Evolutionary conservation across 2,888 invertebrate species (phyloP).

Genomic region (Brassicogethes aeneus): DNA sequence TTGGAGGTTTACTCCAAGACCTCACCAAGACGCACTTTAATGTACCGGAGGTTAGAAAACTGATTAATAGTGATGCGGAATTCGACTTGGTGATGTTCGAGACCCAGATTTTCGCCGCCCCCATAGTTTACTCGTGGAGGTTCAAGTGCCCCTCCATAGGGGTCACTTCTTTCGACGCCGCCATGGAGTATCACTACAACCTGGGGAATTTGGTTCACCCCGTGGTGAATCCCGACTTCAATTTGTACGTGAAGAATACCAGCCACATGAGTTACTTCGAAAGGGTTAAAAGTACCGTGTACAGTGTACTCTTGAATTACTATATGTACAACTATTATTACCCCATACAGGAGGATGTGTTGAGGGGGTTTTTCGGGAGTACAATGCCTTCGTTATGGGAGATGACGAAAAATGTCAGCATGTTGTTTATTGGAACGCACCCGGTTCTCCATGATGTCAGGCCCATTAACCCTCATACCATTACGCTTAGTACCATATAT

Average conservation of each 20-base stretch:
- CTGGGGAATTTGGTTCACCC: constrained; percentile 33
- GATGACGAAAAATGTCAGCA: constrained; percentile 26
- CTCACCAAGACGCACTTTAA: neutral
- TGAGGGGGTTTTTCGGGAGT: constrained; percentile 28
- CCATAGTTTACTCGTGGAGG: constrained; percentile 27
- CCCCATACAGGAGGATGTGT: constrained; percentile 13
- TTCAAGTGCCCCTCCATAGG: constrained; percentile 34
- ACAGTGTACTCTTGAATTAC: constrained; percentile 18
- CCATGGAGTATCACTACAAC: constrained; percentile 23
- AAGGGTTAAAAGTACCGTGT: constrained; percentile 21
- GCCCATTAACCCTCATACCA: constrained; percentile 30
- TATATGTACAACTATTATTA: constrained; percentile 24
- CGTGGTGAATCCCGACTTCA: constrained; percentile 29
- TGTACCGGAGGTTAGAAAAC: constrained; percentile 23
- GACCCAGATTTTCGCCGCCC: constrained; percentile 19
- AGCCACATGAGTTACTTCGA: constrained; percentile 25
- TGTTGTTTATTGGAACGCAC: constrained; percentile 32
- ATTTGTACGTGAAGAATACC: constrained; percentile 20
- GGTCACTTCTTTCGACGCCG: constrained; percentile 29
- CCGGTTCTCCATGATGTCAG: constrained; percentile 29
- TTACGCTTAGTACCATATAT: constrained; percentile 29
- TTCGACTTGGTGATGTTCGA: constrained; percentile 35
- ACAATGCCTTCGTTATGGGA: constrained; percentile 22
- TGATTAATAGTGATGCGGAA: constrained; percentile 27
- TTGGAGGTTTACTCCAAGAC: too few relatives aligned